phyloP scores from a whole-genome alignment of 1,140 invertebrate genomes.

The Bradynema listronoti region DNA sequence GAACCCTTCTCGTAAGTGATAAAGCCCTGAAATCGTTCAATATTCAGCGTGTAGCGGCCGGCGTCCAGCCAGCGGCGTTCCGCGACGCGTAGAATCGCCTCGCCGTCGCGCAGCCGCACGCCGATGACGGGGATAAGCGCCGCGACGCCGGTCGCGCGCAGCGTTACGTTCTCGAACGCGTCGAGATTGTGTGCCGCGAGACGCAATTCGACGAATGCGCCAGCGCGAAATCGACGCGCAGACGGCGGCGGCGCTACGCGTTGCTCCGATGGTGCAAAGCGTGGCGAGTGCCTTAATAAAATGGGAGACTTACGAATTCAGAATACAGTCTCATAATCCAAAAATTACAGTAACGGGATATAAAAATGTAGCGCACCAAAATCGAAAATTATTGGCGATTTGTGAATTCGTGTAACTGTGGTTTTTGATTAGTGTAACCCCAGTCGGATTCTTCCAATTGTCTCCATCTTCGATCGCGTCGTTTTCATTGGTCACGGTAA shows the following conservation, averaged over 20 bases:
- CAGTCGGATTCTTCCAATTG: neutral
- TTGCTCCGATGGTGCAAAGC: no score
- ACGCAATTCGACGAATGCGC: slow-evolving; percentile 28
- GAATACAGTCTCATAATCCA: no score
- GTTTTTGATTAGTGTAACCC: no score
- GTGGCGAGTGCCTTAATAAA: no score
- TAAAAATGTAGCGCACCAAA: no score
- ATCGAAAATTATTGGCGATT: no score
- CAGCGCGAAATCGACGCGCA: no score
- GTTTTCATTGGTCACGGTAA: neutral
- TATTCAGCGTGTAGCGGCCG: slow-evolving; percentile 33
- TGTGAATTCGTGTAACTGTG: no score
- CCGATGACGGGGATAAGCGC: slow-evolving; percentile 26
- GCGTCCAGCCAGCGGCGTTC: slow-evolving; percentile 8
- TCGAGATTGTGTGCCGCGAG: slow-evolving; percentile 15
- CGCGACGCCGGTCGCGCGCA: slow-evolving; percentile 3
- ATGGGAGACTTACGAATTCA: no score
- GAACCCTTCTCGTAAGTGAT: slow-evolving; percentile 40
- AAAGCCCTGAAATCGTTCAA: slow-evolving; percentile 33
- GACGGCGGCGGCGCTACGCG: no score
- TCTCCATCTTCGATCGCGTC: neutral
- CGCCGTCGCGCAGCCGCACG: slow-evolving; percentile 7
- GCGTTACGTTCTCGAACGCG: slow-evolving; percentile 28
- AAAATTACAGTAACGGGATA: no score
- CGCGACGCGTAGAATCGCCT: slow-evolving; percentile 31